Conservation (phyloP, 2,797 vertebrate species). For the Ceryle rudis region DNA sequence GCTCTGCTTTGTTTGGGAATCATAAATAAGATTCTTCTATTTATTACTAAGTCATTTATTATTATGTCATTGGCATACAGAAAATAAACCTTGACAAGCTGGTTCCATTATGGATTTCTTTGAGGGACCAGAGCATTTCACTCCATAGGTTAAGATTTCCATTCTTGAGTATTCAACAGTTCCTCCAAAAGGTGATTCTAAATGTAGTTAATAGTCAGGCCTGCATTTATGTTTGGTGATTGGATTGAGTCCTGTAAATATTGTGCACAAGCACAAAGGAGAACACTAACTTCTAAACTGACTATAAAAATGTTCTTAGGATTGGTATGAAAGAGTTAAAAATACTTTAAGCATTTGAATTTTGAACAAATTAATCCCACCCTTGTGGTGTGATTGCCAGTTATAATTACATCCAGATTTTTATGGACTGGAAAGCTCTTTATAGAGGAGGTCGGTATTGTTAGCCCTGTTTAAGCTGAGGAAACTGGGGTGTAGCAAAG, state of each 20-base stretch:
- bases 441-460: neutral
- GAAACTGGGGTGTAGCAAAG: neutral
- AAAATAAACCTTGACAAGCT: neutral
- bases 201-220: neutral
- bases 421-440: neutral
- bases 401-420: constrained; percentile 57
- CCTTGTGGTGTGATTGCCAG: neutral
- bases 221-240: neutral
- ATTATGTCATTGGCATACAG: neutral
- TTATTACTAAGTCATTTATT: neutral
- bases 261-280: neutral
- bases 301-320: neutral
- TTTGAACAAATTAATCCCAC: constrained; percentile 28
- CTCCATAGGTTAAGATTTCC: neutral
- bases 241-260: neutral
- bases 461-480: neutral
- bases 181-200: neutral
- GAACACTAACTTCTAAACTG: neutral
- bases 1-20: neutral
- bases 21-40: neutral
- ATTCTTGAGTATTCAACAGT: neutral
- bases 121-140: neutral
- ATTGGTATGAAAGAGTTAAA: constrained; percentile 34
- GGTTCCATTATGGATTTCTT: neutral
- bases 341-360: constrained; percentile 9